Conservation (phyloP, 53 echinoderm and acorn worm genomes). For the Astropecten irregularis region DNA sequence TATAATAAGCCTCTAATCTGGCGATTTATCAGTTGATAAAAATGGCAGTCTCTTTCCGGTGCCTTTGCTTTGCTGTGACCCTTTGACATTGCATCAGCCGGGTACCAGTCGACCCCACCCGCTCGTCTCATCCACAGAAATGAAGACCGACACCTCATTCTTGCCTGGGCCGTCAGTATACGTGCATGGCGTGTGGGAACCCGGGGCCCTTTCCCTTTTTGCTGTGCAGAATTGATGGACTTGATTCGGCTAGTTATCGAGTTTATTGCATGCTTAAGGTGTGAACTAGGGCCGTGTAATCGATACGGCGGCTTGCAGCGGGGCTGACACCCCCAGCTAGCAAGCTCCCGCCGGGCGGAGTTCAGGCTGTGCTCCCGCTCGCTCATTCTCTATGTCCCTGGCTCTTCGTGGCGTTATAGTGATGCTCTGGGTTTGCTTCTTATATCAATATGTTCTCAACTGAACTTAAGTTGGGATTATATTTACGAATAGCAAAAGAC, state of each 20-base stretch:
- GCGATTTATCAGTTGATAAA: too few species aligned
- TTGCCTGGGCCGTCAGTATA: neutral
- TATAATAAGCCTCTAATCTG: too few species aligned
- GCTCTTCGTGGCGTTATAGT: too few species aligned
- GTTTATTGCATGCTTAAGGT: conserved; percentile 27
- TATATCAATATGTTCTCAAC: too few species aligned
- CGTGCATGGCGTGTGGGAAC: neutral
- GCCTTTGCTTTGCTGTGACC: too few species aligned
- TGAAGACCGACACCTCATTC: neutral
- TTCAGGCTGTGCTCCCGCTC: neutral
- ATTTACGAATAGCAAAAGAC: too few species aligned
- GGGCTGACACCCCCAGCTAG: conserved; percentile 25
- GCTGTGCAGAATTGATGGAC: neutral
- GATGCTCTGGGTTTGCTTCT: too few species aligned
- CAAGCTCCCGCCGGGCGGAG: conserved; percentile 29
- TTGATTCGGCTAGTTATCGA: neutral
- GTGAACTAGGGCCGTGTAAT: conserved; percentile 20
- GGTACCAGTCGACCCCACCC: neutral
- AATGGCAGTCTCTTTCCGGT: too few species aligned
- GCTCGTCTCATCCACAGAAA: neutral
- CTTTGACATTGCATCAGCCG: too few species aligned
- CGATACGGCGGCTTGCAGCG: conserved; percentile 19
- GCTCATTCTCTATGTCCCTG: too few species aligned
- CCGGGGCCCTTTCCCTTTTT: neutral
- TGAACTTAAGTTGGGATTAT: too few species aligned